phyloP scores from a whole-genome alignment of 2,888 invertebrate genomes.

The Cerastoderma edule region DNA sequence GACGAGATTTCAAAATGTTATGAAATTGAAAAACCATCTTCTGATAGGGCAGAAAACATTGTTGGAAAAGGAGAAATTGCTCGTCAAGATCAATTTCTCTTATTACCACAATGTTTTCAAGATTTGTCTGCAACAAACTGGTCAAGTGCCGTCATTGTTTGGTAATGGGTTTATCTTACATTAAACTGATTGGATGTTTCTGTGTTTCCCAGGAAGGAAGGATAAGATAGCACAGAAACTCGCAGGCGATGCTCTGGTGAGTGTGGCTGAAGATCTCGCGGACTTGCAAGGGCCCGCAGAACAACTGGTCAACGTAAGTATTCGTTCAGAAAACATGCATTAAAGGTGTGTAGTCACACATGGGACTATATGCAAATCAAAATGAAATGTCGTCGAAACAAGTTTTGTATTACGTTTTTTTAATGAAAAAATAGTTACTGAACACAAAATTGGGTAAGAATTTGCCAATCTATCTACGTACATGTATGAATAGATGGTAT shows the following conservation, averaged over 20 bases:
- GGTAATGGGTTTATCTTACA: too few relatives aligned
- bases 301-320: constrained; percentile 37
- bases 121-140: too few relatives aligned
- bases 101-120: too few relatives aligned
- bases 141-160: too few relatives aligned
- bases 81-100: too few relatives aligned
- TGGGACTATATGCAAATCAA: not conserved
- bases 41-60: not conserved
- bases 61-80: too few relatives aligned
- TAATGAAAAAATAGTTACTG: not conserved
- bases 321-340: not conserved
- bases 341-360: not conserved
- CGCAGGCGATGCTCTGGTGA: constrained; percentile 23
- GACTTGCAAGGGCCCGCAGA: constrained; percentile 32
- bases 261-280: constrained; percentile 25
- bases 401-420: not conserved
- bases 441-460: not conserved
- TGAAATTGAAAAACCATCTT: constrained; percentile 2
- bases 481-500: not conserved
- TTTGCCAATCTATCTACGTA: not conserved
- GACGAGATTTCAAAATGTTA: too few relatives aligned
- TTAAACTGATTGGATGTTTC: too few relatives aligned
- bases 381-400: not conserved
- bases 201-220: constrained; percentile 34
- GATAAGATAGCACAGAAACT: constrained; percentile 36